A percentile compares a stretch with the other conserved stretches of the same genome.
phyloP scores from a whole-genome alignment of 35 echinoderm and acorn worm species.

The Diadema setosum region DNA sequence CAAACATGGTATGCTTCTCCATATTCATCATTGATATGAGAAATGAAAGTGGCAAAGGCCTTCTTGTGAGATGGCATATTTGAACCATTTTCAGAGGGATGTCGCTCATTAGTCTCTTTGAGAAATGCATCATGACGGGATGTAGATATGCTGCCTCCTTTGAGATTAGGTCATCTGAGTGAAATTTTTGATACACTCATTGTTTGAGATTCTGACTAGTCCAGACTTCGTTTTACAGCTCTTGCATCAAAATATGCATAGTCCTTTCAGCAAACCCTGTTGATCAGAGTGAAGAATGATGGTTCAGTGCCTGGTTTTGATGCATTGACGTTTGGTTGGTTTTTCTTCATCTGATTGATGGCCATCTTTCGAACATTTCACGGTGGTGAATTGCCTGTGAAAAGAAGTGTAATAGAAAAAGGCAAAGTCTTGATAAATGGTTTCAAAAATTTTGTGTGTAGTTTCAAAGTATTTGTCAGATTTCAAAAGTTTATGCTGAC shows the following conservation, averaged over 20 bases:
- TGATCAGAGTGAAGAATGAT: constrained; percentile 48
- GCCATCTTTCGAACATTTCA: constrained; percentile 37
- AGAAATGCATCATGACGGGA: constrained; percentile 36
- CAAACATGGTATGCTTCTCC: constrained; percentile 9
- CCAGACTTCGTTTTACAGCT: constrained; percentile 21
- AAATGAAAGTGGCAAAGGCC: neutral
- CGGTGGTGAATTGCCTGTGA: constrained; percentile 63
- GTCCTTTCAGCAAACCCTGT: constrained; percentile 53
- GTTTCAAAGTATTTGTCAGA: constrained; percentile 48
- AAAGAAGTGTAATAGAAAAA: constrained; percentile 24
- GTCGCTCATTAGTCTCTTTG: constrained; percentile 35
- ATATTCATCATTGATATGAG: constrained; percentile 4
- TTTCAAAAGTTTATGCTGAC: constrained; percentile 14
- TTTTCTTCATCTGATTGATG: constrained; percentile 2
- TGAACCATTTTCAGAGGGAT: neutral
- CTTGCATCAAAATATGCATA: constrained; percentile 64
- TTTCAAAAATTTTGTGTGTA: constrained; percentile 42
- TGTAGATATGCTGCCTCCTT: constrained; percentile 75
- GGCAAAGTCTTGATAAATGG: neutral
- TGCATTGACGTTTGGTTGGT: neutral
- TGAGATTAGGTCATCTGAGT: constrained; percentile 45
- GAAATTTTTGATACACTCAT: constrained; percentile 52
- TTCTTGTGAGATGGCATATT: constrained; percentile 21
- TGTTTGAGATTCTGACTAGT: constrained; percentile 25
- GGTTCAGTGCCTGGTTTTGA: constrained; percentile 51